A percentile compares a stretch with the other conserved stretches of the same genome.
These are phyloP conservation scores for Druon quercuslanigerum DNA, from an alignment of 1,140 invertebrate genomes.

Conservation along the genomic window DNA sequence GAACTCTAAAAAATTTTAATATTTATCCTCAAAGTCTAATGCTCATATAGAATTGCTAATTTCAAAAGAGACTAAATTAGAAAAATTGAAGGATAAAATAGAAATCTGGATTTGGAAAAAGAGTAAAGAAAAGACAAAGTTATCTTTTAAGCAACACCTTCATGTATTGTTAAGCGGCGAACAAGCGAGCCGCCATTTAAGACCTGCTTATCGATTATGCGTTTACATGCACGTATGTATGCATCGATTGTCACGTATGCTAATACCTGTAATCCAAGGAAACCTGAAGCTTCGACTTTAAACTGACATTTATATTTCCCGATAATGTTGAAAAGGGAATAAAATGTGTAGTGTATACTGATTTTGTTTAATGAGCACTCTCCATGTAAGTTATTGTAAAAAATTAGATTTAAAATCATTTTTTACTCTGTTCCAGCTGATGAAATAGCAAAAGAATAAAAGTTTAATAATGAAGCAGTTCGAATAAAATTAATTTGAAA, in stretches of 20 bases:
- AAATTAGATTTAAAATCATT: too few relatives aligned
- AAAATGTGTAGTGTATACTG: neutral
- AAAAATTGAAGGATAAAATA: neutral
- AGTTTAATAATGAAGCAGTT: too few relatives aligned
- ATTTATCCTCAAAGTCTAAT: too few relatives aligned
- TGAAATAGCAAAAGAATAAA: too few relatives aligned
- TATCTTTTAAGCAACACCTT: conserved; percentile 14
- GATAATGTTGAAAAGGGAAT: neutral
- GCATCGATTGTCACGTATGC: conserved; percentile 12
- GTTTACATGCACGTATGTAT: conserved; percentile 10
- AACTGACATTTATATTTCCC: conserved; percentile 19
- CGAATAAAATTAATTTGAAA: too few relatives aligned
- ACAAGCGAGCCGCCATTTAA: conserved; percentile 6
- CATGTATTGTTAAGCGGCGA: conserved; percentile 8
- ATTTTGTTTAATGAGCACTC: neutral
- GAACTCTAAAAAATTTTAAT: too few relatives aligned
- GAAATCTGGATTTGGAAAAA: neutral
- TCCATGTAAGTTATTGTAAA: neutral
- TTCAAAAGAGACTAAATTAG: neutral
- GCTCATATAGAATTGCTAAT: conserved; percentile 3
- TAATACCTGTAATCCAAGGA: conserved; percentile 23
- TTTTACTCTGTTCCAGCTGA: too few relatives aligned
- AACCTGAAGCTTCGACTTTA: conserved; percentile 3
- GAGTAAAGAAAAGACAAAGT: neutral
- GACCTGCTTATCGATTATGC: conserved; percentile 26